Conservation (phyloP, 2,113 vertebrate species). For the Chlorodrepanis virens region DNA sequence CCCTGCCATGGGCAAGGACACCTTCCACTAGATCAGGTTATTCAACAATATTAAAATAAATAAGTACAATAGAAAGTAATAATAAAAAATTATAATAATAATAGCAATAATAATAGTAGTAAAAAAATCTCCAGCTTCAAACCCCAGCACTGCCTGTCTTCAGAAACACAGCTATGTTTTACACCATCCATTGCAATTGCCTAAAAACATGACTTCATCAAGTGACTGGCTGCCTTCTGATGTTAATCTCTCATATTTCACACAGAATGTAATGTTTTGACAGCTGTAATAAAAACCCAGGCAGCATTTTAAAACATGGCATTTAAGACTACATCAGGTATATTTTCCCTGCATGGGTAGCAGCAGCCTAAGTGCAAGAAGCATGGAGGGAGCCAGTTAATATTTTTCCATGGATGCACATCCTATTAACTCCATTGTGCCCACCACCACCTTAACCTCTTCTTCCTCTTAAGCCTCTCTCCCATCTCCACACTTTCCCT, state of each 20-base stretch:
- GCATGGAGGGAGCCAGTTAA: neutral
- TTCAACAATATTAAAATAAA: neutral
- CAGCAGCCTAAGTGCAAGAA: neutral
- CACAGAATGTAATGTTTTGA: neutral
- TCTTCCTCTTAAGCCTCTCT: neutral
- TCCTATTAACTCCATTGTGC: neutral
- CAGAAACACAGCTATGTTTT: neutral
- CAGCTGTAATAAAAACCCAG: neutral
- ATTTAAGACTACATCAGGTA: neutral
- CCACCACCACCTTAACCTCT: neutral
- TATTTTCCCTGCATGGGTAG: neutral
- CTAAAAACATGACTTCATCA: neutral
- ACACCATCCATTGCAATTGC: neutral
- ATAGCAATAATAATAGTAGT: no score
- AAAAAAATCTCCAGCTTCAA: neutral
- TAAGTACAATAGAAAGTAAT: no score
- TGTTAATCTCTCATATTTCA: neutral
- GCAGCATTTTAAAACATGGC: neutral
- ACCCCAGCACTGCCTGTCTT: neutral
- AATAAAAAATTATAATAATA: no score
- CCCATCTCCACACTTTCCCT: neutral
- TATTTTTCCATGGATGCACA: neutral
- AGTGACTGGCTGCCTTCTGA: neutral
- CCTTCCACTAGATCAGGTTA: neutral
- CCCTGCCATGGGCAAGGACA: neutral